Evolutionary conservation across 2,888 invertebrate genomes (phyloP).

Genomic region (Noctua fimbriata): DNA sequence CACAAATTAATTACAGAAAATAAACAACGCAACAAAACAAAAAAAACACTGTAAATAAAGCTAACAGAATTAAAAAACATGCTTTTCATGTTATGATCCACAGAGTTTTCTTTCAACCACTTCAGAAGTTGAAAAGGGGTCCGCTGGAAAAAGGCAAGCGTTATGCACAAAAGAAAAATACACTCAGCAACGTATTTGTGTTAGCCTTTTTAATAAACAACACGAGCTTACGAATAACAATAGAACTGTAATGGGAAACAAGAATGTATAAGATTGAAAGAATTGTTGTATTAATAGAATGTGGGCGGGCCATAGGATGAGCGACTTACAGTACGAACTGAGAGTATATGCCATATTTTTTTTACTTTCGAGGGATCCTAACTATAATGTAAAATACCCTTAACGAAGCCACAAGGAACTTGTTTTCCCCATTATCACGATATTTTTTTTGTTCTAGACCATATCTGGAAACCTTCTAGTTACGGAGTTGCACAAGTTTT

Average conservation of each 20-base stretch:
- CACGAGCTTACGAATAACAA: conserved; percentile 37
- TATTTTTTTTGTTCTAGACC: too few species aligned
- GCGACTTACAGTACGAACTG: conserved; percentile 21
- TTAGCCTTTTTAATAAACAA: conserved; percentile 55
- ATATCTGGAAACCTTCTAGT: too few species aligned
- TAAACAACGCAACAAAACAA: conserved; percentile 11
- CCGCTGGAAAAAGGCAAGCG: conserved; percentile 37
- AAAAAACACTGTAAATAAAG: conserved; percentile 10
- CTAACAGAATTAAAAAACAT: conserved; percentile 32
- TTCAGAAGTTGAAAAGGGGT: conserved; percentile 40
- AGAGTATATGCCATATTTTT: neutral
- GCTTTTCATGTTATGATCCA: conserved; percentile 35
- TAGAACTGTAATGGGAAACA: conserved; percentile 60
- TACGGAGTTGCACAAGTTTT: too few species aligned
- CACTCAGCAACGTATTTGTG: conserved; percentile 44
- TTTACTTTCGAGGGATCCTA: neutral
- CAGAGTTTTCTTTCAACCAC: conserved; percentile 43
- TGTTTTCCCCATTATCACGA: too few species aligned
- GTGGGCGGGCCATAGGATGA: conserved; percentile 63
- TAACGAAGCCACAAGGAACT: too few species aligned
- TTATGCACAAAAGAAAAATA: conserved; percentile 49
- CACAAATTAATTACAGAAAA: conserved; percentile 23
- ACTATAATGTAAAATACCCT: too few species aligned
- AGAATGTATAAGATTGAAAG: conserved; percentile 73
- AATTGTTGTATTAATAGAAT: conserved; percentile 83